Evolutionary conservation across 2,113 vertebrate genomes (phyloP).

Genomic region (Mungos mungo): DNA sequence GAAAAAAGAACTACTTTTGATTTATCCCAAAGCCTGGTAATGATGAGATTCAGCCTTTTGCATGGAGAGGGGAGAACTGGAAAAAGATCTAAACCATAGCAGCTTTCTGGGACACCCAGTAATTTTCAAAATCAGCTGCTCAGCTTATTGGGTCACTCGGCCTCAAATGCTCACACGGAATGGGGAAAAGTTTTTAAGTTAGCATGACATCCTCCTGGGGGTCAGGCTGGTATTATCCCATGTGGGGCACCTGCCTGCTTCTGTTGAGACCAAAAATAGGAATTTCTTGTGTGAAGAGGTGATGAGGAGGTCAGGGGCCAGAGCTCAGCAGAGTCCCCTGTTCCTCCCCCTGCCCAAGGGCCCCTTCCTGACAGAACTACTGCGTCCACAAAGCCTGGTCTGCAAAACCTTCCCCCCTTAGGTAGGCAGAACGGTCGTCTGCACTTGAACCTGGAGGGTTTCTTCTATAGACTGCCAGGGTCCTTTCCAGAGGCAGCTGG

Average conservation of each 20-base stretch:
- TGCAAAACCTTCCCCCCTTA: not conserved
- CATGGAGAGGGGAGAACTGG: not conserved
- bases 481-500: not conserved
- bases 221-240: not conserved
- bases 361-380: not conserved
- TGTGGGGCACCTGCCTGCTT: fast-evolving
- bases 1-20: not conserved
- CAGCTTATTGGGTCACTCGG: not conserved
- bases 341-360: fast-evolving
- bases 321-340: not conserved
- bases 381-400: not conserved
- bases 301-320: not conserved
- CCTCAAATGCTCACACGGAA: not conserved
- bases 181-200: not conserved
- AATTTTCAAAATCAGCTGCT: not conserved
- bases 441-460: not conserved
- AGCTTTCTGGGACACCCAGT: not conserved
- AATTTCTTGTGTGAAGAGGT: not conserved
- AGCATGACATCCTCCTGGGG: not conserved
- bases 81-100: not conserved
- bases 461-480: not conserved
- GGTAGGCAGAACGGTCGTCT: not conserved
- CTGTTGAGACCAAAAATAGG: not conserved
- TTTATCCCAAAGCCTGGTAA: not conserved
- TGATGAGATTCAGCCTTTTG: not conserved